Evolutionary conservation across 2,113 vertebrate genomes (phyloP).

Genomic region (Actenoides hombroni): DNA sequence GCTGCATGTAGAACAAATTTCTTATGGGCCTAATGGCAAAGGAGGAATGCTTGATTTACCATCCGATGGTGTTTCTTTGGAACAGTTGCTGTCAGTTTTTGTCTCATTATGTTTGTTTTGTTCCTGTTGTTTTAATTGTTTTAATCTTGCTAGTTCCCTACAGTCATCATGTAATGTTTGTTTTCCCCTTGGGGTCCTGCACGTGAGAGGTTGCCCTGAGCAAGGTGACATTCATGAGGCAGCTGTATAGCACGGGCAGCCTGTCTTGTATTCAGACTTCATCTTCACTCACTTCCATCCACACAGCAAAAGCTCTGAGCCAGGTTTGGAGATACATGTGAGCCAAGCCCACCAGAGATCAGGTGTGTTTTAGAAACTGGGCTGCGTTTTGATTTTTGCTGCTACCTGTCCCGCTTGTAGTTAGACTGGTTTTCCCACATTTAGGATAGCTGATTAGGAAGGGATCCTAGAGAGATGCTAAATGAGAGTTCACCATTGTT

Average conservation of each 20-base stretch:
- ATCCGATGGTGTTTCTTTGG: conserved; percentile 71
- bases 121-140: conserved; percentile 51
- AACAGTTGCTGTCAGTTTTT: conserved; percentile 63
- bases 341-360: background rate
- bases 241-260: background rate
- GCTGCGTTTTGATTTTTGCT: background rate
- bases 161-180: conserved; percentile 35
- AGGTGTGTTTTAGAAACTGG: background rate
- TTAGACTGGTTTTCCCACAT: background rate
- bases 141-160: conserved; percentile 14
- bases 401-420: background rate
- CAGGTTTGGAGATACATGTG: background rate
- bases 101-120: conserved; percentile 65
- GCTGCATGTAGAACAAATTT: conserved; percentile 55
- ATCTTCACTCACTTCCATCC: background rate
- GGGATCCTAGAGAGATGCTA: background rate
- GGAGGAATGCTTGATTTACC: conserved; percentile 69
- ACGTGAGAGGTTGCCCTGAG: background rate
- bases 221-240: background rate
- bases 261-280: background rate
- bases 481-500: background rate
- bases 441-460: background rate
- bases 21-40: conserved; percentile 26
- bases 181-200: conserved; percentile 19
- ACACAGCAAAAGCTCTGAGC: background rate